Evolutionary conservation across 2,797 vertebrate genomes (phyloP), one percentile per base, ranked within the genome.

Genomic region (Tachyglossus aculeatus): DNA sequence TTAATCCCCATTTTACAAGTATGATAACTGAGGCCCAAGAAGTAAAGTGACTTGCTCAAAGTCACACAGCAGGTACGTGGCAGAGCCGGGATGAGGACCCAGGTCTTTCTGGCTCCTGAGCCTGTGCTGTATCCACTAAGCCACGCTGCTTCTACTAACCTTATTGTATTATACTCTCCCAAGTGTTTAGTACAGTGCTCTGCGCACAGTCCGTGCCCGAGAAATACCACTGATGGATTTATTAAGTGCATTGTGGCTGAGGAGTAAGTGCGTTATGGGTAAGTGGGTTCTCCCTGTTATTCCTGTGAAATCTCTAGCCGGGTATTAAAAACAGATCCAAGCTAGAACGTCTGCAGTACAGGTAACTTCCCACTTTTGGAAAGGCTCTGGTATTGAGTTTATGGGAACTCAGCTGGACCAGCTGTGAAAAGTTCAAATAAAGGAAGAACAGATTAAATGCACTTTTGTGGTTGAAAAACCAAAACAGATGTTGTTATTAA

Each of bases 341-440:
- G 71, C 70, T 80, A 71, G 68, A 88, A 87, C 80, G 88, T 59
- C 72, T 85, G 82, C 64, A 51, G 62, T 81, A 84, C 91, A 93
- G 92, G 92, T 93, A 93, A 92, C 84, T 89, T 90, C 82, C 83
- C 90, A 88, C 76, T 66, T 79, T 89, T 74, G 78, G 82, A 84
- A 92, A 87, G 78, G 81, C 81, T 86, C 91, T 92, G 88, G 77
- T 87, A 89, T 92, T 90, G 85, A 88, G 86, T 90, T 92, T 92
- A 90, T 89, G 91, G 89, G 89, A 93, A 92, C 83, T 60, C 74
- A 88, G 87, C 88, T 86, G 88, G 74, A 92, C 82, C 92, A 93
- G 91, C 92, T 92, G 92, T 92, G 90, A 93, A 93, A 92, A 93
- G 92, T 92, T 93, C 92, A 93, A 90, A 91, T 89, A 91, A 93